Evolutionary conservation across 92 coral and sea anemone genomes (phyloP).

Genomic region (Actinostola sp.): DNA sequence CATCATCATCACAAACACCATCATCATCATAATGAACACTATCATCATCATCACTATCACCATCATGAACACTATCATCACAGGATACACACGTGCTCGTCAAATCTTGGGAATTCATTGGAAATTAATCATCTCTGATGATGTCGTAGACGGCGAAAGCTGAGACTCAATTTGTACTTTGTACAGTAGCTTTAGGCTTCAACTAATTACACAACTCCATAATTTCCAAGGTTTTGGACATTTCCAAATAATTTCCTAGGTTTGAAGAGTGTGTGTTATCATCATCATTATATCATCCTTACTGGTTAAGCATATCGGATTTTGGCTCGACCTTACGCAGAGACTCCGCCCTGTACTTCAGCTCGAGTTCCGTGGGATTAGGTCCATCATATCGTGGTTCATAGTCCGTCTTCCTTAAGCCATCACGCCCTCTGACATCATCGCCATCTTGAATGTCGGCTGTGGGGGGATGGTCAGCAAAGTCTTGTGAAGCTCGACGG

Average conservation of each 20-base stretch:
- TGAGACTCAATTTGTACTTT: no score
- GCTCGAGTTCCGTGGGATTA: slow-evolving; percentile 42
- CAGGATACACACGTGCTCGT: no score
- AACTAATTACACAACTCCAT: no score
- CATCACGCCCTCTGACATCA: slow-evolving; percentile 22
- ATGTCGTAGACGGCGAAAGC: no score
- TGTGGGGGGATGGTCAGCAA: slow-evolving; percentile 38
- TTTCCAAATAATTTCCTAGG: no score
- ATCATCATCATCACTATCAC: not conserved
- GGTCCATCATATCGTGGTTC: slow-evolving; percentile 39
- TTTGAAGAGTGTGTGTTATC: no score
- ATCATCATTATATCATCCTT: not conserved
- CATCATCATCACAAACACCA: no score
- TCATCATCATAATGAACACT: no score
- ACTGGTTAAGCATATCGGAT: slow-evolving; percentile 52
- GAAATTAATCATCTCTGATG: no score
- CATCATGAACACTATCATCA: not conserved
- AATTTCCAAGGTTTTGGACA: no score
- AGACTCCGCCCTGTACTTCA: slow-evolving; percentile 69
- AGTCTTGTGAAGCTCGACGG: slow-evolving; percentile 50
- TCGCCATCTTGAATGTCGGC: slow-evolving; percentile 37
- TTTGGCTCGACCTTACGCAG: slow-evolving; percentile 85
- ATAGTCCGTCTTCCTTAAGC: slow-evolving; percentile 38
- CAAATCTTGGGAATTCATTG: no score
- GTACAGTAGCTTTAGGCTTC: no score